phyloP scores from a whole-genome alignment of 2,113 vertebrate species.

The Abramis brama region DNA sequence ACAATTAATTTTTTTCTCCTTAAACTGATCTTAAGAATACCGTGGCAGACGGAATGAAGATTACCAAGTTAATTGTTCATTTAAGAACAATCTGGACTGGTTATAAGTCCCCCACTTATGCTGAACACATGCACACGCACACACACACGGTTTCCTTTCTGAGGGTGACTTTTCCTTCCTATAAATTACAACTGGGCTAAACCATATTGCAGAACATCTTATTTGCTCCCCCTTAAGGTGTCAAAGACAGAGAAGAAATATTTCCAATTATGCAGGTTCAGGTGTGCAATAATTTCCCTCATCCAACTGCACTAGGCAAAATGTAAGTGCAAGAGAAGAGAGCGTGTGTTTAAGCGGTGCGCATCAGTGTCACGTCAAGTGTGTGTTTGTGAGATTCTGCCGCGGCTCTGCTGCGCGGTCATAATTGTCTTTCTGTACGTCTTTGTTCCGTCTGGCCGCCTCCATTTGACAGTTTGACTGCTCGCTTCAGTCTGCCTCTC shows the following conservation, averaged over 20 bases:
- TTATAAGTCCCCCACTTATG: constrained; percentile 22
- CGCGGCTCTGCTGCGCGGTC: constrained; percentile 31
- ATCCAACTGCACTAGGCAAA: constrained; percentile 13
- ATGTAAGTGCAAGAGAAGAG: neutral
- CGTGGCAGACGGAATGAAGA: constrained; percentile 2
- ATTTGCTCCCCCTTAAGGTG: neutral
- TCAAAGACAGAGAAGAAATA: neutral
- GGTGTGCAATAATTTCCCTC: constrained; percentile 8
- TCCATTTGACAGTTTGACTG: constrained; percentile 63
- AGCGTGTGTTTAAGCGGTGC: constrained; percentile 35
- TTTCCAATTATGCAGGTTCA: constrained; percentile 7
- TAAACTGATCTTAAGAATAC: neutral
- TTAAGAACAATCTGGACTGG: constrained; percentile 24
- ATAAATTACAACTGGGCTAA: neutral
- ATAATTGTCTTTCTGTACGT: constrained; percentile 59
- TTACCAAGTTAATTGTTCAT: constrained; percentile 19
- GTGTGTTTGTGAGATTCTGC: constrained; percentile 33
- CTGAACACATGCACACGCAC: neutral
- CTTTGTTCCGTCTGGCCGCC: constrained; percentile 63
- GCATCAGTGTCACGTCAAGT: constrained; percentile 46
- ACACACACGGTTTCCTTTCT: neutral
- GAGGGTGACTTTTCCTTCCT: neutral
- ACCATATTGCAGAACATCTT: neutral
- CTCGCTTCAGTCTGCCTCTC: constrained; percentile 54
- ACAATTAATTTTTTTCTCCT: neutral